These are phyloP conservation scores for Hexactinellida sp. DNA, from an alignment of 37 sponge, comb jelly and placozoan species.

Conservation along the genomic window DNA sequence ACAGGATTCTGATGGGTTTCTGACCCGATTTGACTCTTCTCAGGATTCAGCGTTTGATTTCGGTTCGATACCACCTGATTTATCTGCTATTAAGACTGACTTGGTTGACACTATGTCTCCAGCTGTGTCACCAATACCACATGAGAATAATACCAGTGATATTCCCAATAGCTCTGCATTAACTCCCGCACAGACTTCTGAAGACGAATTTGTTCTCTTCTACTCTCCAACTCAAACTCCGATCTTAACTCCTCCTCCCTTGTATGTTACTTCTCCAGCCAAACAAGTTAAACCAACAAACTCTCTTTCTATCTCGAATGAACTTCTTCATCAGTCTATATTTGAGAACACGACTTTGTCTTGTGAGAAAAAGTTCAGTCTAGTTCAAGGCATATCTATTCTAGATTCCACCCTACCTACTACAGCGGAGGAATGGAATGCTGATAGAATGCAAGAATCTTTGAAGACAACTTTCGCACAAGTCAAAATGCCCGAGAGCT, in stretches of 20 bases:
- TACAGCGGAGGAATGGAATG: not conserved
- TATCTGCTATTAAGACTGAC: not conserved
- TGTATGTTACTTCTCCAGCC: not conserved
- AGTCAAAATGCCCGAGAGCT: not conserved
- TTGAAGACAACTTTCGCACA: not conserved
- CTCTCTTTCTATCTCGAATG: not conserved
- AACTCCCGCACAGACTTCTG: not conserved
- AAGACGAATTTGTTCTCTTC: not conserved
- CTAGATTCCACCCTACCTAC: not conserved
- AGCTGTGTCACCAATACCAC: not conserved
- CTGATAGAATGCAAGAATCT: not conserved
- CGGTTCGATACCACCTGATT: not conserved
- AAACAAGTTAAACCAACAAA: not conserved
- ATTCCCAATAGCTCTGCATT: too few species aligned
- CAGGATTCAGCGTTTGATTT: not conserved
- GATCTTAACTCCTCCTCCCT: not conserved
- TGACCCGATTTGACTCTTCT: not conserved
- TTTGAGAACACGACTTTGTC: not conserved
- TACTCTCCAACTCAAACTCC: not conserved
- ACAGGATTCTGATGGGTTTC: not conserved
- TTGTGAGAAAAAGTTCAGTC: not conserved
- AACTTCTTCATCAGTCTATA: not conserved
- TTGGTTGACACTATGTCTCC: not conserved
- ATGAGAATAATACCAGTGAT: too few species aligned
- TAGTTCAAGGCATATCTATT: not conserved